A percentile compares a stretch with the other conserved stretches of the same genome.
Evolutionary conservation across 30 jellyfish, hydroid and myxozoan genomes (phyloP).

Genomic region (Hydractinia echinata): DNA sequence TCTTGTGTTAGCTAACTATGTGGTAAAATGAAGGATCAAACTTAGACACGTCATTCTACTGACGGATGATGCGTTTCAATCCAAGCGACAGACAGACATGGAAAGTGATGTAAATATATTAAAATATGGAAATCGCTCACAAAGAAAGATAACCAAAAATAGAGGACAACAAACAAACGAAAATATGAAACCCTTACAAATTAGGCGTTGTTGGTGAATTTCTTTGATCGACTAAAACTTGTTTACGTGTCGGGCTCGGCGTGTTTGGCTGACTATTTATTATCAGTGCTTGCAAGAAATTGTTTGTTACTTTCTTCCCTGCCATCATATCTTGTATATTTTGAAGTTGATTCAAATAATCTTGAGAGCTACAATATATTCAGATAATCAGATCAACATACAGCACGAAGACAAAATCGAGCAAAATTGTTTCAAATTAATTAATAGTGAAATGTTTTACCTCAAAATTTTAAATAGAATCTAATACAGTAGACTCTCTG

Average conservation of each 20-base stretch:
- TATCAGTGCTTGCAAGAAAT: neutral
- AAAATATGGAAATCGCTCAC: neutral
- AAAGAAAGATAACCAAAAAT: neutral
- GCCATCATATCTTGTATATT: conserved; percentile 15
- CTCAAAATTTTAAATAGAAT: no score
- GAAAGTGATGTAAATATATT: no score
- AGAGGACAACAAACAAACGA: neutral
- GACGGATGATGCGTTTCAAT: no score
- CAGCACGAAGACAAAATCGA: neutral
- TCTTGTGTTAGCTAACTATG: no score
- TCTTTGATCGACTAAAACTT: neutral
- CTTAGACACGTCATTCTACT: no score
- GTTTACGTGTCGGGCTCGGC: conserved; percentile 11
- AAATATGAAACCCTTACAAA: no score
- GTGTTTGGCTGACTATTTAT: conserved; percentile 15
- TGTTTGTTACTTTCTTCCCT: neutral
- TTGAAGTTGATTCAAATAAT: neutral
- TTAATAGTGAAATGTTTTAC: neutral
- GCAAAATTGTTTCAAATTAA: neutral
- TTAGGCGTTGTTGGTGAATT: no score
- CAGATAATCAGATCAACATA: neutral
- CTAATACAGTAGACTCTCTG: no score
- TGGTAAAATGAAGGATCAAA: no score
- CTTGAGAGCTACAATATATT: neutral
- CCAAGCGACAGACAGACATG: no score